Percentiles rank a stretch among this genome's conserved stretches.
phyloP scores from a whole-genome alignment of 2,113 vertebrate species.

The Caranx melampygus region DNA sequence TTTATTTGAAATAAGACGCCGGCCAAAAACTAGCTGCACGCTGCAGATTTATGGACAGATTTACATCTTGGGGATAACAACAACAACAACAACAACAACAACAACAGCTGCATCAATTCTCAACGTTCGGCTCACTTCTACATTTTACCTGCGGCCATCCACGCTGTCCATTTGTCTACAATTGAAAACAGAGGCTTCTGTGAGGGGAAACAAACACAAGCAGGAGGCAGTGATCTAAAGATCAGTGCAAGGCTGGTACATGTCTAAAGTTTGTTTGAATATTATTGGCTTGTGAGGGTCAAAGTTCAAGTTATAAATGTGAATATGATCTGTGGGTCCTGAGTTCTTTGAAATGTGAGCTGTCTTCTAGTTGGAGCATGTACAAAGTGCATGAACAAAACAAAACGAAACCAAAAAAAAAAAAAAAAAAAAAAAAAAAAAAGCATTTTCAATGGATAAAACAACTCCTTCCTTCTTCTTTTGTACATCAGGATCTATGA shows the following conservation, averaged over 20 bases:
- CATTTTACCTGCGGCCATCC: slow-evolving; percentile 2
- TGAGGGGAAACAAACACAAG: neutral
- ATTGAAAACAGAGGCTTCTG: slow-evolving; percentile 15
- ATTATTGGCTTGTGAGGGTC: slow-evolving; percentile 9
- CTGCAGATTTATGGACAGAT: slow-evolving; percentile 70
- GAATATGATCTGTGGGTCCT: slow-evolving; percentile 39
- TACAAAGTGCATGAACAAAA: slow-evolving; percentile 78
- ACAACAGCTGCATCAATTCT: slow-evolving; percentile 66
- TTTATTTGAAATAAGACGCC: slow-evolving; percentile 58
- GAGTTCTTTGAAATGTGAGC: slow-evolving; percentile 52
- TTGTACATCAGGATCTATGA: slow-evolving; percentile 64
- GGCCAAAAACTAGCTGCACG: slow-evolving; percentile 41
- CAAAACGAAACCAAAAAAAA: no score
- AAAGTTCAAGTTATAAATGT: slow-evolving; percentile 41
- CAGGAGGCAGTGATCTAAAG: neutral
- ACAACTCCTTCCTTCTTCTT: slow-evolving; percentile 45
- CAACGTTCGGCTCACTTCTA: slow-evolving; percentile 33
- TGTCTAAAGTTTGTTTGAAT: neutral
- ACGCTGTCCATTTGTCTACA: slow-evolving; percentile 22
- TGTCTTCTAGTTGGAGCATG: slow-evolving; percentile 77
- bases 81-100: slow-evolving; percentile 59
- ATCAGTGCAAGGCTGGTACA: slow-evolving; percentile 36
- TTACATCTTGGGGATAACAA: slow-evolving; percentile 66
- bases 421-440: neutral
- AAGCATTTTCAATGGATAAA: slow-evolving; percentile 68